Evolutionary conservation across 1,140 invertebrate genomes (phyloP), one percentile per base, ranked within the genome.

Genomic region (Zophobas morio): DNA sequence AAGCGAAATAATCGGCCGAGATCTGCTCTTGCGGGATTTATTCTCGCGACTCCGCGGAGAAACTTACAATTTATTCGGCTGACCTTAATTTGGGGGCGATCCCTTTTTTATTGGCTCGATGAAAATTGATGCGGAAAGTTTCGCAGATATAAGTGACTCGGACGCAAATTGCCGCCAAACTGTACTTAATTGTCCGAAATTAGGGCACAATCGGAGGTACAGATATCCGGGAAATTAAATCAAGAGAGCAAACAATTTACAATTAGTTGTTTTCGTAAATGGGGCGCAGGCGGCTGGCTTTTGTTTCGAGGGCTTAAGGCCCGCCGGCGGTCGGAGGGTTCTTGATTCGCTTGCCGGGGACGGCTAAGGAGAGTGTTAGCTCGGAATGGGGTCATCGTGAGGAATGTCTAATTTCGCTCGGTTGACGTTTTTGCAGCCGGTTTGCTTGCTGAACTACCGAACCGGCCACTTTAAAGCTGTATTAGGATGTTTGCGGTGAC

Each of bases 231-330:
- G 32, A 57, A 57, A 66, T 40, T 40, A 66, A 63, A 66, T 40
- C 60, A 66, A 63, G 37, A 66, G 37, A 63, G 57, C 57, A 66
- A 66, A 66, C 60, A 66, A 42, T 66, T 66, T 66, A 66, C 60
- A 66, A 66, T 47, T 66, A 66, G 60, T n/a, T 2, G 42, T 66
- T 42, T 66, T 66, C 37, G 56, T 42, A 66, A 66, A 66, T 66
- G 60, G 60, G 37, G 20, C 60, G 37, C 6, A 51, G n/a, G 4
- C 4, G 20, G 39, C 60, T 63, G 60, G 60, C 60, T 66, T 66
- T 66, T 66, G 60, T 66, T 46, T 42, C 36, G 34, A 4, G 37
- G 33, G 40, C 60, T 66, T 66, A 66, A 66, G 60, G 37, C 60
- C 36, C 37, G 33, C 53, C 53, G 35, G 20, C 20, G 20, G 20